Evolutionary conservation across 2,797 vertebrate species (phyloP).

Genomic region (Argya squamiceps): DNA sequence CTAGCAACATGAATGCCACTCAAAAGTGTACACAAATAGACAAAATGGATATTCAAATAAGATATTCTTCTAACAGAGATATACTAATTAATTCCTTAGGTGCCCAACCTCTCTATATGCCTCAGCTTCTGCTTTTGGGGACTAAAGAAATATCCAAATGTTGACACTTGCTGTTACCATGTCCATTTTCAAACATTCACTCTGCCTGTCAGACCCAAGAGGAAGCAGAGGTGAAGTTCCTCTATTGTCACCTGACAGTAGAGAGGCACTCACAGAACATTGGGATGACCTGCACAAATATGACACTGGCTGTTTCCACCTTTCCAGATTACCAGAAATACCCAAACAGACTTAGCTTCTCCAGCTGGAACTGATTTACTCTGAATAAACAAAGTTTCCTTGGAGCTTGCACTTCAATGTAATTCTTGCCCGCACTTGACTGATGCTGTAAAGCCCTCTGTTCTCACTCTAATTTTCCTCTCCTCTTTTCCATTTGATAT

Average conservation of each 20-base stretch:
- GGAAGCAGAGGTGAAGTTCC: neutral
- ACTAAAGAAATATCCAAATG: neutral
- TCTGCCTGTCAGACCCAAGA: neutral
- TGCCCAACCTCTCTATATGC: neutral
- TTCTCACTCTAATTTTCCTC: neutral
- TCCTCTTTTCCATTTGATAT: neutral
- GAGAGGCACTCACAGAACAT: neutral
- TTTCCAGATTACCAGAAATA: neutral
- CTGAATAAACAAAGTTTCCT: neutral
- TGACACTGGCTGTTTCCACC: neutral
- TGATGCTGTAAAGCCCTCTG: neutral
- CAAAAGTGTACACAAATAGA: neutral
- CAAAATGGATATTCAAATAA: neutral
- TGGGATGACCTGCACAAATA: neutral
- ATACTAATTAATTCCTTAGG: neutral
- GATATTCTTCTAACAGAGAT: neutral
- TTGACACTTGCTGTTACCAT: neutral
- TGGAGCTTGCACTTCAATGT: neutral
- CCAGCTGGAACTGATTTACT: neutral
- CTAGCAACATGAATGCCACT: neutral
- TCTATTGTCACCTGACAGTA: neutral
- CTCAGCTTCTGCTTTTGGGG: neutral
- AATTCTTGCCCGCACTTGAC: neutral
- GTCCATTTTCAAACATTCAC: neutral
- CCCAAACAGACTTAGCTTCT: neutral